Evolutionary conservation across 2,888 invertebrate species (phyloP).

Genomic region (Vannuccia rotundouncinata): DNA sequence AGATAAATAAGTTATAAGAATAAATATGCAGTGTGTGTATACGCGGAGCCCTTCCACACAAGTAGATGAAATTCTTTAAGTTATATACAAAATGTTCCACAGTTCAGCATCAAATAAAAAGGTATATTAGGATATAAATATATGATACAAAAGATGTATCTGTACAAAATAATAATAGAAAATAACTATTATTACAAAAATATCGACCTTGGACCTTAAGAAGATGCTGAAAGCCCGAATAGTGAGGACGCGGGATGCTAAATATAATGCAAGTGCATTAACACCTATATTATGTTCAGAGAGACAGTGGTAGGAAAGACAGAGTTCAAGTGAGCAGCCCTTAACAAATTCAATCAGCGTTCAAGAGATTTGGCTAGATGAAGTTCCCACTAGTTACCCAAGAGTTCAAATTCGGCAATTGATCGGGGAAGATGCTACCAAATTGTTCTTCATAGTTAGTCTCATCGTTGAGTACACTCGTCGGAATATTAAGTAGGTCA

Average conservation of each 20-base stretch:
- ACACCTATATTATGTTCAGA: background rate
- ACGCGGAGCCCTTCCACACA: background rate
- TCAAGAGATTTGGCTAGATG: no score
- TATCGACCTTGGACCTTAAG: background rate
- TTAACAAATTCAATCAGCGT: background rate
- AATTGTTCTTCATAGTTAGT: background rate
- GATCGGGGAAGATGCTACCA: slow-evolving; percentile 5
- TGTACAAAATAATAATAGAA: background rate
- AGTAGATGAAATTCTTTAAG: background rate
- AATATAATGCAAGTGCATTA: background rate
- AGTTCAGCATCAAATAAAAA: background rate
- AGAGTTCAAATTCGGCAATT: slow-evolving; percentile 10
- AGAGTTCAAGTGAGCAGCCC: background rate
- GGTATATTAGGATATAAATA: no score
- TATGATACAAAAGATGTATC: background rate
- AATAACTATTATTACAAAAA: background rate
- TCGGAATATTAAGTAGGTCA: background rate
- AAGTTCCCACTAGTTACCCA: background rate
- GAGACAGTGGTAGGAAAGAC: background rate
- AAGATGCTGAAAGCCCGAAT: slow-evolving; percentile 17
- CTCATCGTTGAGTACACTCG: background rate
- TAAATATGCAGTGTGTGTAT: slow-evolving; percentile 10
- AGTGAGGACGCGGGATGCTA: background rate
- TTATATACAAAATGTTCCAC: slow-evolving; percentile 2
- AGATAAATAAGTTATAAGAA: background rate